phyloP scores from a whole-genome alignment of 2,888 invertebrate species.

The Cerastis rubricosa region DNA sequence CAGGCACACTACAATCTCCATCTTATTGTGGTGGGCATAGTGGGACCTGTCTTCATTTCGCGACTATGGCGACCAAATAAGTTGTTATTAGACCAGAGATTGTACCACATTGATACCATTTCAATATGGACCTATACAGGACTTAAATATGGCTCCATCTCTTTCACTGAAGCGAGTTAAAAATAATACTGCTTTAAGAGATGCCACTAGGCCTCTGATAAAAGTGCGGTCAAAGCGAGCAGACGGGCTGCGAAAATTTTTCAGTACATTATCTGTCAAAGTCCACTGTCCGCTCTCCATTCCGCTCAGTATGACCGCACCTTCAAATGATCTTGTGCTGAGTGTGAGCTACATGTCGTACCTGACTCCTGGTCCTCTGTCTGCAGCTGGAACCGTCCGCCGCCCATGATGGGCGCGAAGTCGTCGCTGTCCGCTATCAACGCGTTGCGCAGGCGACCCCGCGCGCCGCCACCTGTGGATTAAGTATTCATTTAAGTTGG shows the following conservation, averaged over 20 bases:
- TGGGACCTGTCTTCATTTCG: background rate
- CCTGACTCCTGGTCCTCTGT: slow-evolving; percentile 93
- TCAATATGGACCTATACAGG: background rate
- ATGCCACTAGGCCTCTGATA: background rate
- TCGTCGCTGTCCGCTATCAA: slow-evolving; percentile 94
- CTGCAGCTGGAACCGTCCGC: slow-evolving; percentile 92
- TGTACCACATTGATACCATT: background rate
- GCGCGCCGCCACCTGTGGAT: slow-evolving; percentile 76
- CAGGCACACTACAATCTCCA: background rate
- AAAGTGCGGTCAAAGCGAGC: background rate
- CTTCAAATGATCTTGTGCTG: background rate
- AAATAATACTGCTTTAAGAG: background rate
- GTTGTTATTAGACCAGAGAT: background rate
- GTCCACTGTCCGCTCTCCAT: background rate
- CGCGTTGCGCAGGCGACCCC: slow-evolving; percentile 92
- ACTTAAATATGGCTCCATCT: background rate
- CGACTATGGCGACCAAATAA: background rate
- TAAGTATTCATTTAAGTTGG: background rate
- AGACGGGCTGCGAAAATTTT: background rate
- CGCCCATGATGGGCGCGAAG: slow-evolving; percentile 94
- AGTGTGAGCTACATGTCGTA: slow-evolving; percentile 63
- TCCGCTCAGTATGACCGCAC: background rate
- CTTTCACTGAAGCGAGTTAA: background rate
- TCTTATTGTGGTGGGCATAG: background rate
- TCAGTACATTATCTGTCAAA: background rate